Conservation (phyloP, 1,140 invertebrate genomes). For the Danaus plexippus region DNA sequence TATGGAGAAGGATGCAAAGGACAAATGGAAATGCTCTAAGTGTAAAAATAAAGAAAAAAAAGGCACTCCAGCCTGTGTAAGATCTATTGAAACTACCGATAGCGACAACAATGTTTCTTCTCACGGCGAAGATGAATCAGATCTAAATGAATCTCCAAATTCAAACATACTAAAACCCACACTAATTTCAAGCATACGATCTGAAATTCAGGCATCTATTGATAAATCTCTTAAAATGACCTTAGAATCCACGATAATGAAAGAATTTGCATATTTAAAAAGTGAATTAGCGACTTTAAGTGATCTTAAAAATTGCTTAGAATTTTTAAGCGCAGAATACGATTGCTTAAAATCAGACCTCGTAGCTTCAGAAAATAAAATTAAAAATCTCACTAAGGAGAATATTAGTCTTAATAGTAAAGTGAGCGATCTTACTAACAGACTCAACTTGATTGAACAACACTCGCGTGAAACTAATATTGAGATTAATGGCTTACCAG, state of each 20-base stretch:
- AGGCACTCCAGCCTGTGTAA: no score
- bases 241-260: no score
- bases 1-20: constrained; percentile 1
- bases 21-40: constrained; percentile 3
- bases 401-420: constrained; percentile 1
- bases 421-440: constrained; percentile 8
- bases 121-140: no score
- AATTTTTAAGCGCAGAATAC: constrained; percentile 14
- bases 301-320: constrained; percentile 3
- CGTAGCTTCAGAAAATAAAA: constrained; percentile 1
- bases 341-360: constrained; percentile 7
- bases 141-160: no score
- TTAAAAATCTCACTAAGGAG: constrained; percentile 1
- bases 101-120: no score
- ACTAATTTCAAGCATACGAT: no score
- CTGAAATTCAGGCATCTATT: no score
- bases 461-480: constrained; percentile 15
- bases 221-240: no score
- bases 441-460: constrained; percentile 15
- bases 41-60: constrained; percentile 8
- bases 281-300: not conserved
- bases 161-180: no score
- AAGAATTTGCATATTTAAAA: constrained; percentile 8
- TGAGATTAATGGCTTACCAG: constrained; percentile 16
- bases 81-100: no score